Conservation (phyloP, 2,888 invertebrate genomes). For the Dascillus cervinus region DNA sequence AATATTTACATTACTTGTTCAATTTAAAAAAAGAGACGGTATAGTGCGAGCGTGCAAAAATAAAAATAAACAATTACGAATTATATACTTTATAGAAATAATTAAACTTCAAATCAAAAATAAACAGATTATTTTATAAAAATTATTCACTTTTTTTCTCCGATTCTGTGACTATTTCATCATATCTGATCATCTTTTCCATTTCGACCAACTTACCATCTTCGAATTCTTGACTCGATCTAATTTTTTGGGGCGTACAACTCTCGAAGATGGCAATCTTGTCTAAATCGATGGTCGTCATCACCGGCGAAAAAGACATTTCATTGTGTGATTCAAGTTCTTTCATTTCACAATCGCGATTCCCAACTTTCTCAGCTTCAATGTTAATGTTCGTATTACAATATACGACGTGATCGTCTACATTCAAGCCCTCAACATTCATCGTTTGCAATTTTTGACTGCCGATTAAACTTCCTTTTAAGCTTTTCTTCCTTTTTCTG, state of each 20-base stretch:
- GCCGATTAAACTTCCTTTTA: neutral
- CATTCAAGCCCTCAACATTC: neutral
- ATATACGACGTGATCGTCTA: neutral
- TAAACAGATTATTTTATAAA: too few species aligned
- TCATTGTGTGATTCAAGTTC: neutral
- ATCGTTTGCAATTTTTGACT: neutral
- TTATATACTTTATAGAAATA: too few species aligned
- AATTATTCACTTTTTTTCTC: conserved; percentile 10
- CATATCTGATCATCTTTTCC: neutral
- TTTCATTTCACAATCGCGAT: conserved; percentile 1
- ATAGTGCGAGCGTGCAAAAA: too few species aligned
- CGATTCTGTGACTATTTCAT: conserved; percentile 6
- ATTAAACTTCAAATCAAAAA: too few species aligned
- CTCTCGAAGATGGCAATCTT: too few species aligned
- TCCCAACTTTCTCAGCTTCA: neutral
- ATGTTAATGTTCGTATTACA: neutral
- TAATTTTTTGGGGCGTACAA: conserved; percentile 15
- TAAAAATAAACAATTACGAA: too few species aligned
- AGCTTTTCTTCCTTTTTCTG: too few species aligned
- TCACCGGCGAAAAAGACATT: too few species aligned
- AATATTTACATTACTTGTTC: too few species aligned
- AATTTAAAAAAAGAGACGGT: too few species aligned
- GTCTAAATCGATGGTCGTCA: too few species aligned
- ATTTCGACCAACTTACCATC: neutral
- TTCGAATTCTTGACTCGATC: conserved; percentile 9